Evolutionary conservation across 2,113 vertebrate species (phyloP), one percentile per base, ranked within the genome.

Genomic region (Campylomormyrus numenius): DNA sequence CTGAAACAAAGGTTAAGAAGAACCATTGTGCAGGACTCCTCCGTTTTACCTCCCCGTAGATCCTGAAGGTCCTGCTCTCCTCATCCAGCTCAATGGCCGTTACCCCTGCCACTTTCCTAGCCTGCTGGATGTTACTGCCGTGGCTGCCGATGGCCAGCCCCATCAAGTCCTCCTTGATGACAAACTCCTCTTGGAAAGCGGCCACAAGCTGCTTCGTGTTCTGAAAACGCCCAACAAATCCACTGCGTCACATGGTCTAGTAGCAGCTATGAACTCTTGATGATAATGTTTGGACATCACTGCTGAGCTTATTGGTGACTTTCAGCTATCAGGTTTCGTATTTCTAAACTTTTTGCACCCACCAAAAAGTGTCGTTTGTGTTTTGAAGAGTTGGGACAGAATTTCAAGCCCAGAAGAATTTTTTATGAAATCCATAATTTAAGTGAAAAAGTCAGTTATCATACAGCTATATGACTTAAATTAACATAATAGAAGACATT

Each of bases 121-220:
- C 97, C 91, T 98, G 97, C 92, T 98, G 97, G 93, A 98, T 98
- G 94, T 98, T 98, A 94, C 92, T 97, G 87, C 97, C 97, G 0
- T 98, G 97, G 90, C 96, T 98, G 70, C 97, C 97, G 3, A 98
- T 98, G 83, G 97, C 97, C 88, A 98, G 93, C 21, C 97, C 97
- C 96, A 98, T 97, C 83, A 98, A 94, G 90, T 98, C 97, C 1
- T 96, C 94, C 52, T 97, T 95, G 42, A 98, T 97, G 0, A 89
- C 94, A 86, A 98, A 98, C 94, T 98, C 97, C 90, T 98, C 97
- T 89, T 97, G 97, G 93, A 97, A 98, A 0, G 97, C 97, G 0
- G 97, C 97, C 2, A 97, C 97, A 94, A 98, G 92, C 93, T 98
- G 97, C 92, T 97, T 96, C 56, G 97, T 97, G 90, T 95, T 97